Evolutionary conservation across 2,797 vertebrate species (phyloP), one percentile per base, ranked within the genome.

Genomic region (Adrianichthys oophorus): DNA sequence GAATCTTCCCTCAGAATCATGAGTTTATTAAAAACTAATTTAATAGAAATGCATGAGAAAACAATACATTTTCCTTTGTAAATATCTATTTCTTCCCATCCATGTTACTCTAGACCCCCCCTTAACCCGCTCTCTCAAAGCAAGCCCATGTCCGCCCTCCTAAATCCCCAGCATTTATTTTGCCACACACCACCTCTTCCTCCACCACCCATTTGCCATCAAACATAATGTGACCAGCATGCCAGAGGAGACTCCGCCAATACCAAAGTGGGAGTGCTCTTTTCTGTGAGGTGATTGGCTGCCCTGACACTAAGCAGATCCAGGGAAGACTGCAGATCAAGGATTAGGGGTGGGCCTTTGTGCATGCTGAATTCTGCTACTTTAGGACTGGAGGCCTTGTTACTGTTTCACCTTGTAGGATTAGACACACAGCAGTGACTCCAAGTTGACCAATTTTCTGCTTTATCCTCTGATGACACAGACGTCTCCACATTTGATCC

Each of bases 231-330:
- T 65, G 70, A 87, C 74, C 68, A 85, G 85, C 89, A 81, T 82
- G 69, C 86, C 84, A 91, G 83, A 18, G 51, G 43, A 56, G 26
- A 44, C 52, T 60, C 26, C 44, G 16, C 92, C 90, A 93, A 90
- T 92, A 58, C 88, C 85, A 91, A 90, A 83, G 88, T 90, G 87
- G 92, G 91, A 92, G 92, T 92, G 90, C 81, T 32, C 51, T 56
- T 69, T n/a, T 26, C 26, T 43, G 53, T 4, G 0, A 60, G 49
- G 23, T 40, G 61, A 92, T 92, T 92, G 91, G 91, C 32, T 59
- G 46, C 12, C 24, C 40, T 61, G 70, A 68, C 54, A 68, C 83
- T 88, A 80, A 85, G 78, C 86, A 85, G 84, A 88, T 76, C 53
- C 59, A 29, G 37, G 53, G 41, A 64, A 72, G 52, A 74, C 65